Evolutionary conservation across 2,797 vertebrate species (phyloP).

Genomic region (Sparus aurata): DNA sequence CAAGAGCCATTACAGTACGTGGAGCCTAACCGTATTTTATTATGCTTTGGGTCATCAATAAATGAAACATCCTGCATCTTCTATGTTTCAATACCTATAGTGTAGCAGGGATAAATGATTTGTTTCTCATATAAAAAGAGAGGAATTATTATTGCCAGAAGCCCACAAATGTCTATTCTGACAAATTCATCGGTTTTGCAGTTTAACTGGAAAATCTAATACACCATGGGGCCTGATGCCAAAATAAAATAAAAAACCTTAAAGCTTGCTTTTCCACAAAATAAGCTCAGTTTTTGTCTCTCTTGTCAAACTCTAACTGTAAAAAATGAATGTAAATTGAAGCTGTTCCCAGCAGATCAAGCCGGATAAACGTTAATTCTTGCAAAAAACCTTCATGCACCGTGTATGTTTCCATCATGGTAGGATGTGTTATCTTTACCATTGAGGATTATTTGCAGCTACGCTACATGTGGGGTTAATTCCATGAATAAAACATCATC

Average conservation of each 20-base stretch:
- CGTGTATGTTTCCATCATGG: neutral
- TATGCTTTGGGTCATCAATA: constrained; percentile 25
- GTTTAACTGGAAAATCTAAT: constrained; percentile 11
- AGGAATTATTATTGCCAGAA: neutral
- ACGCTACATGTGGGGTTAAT: neutral
- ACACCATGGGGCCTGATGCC: neutral
- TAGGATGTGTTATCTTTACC: neutral
- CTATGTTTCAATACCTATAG: constrained; percentile 34
- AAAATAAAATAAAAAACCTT: neutral
- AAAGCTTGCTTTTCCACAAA: neutral
- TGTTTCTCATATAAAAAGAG: constrained; percentile 5
- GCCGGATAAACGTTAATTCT: neutral
- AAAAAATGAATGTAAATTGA: neutral
- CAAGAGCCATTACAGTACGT: neutral
- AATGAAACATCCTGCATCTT: constrained; percentile 24
- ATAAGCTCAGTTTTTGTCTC: neutral
- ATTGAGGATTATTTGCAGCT: neutral
- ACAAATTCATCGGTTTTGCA: constrained; percentile 27
- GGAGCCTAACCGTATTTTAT: constrained; percentile 17
- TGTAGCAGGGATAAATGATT: constrained; percentile 25
- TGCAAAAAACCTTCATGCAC: neutral
- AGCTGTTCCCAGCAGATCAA: neutral
- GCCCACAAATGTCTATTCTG: constrained; percentile 12
- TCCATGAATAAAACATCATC: neutral
- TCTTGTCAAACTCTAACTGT: neutral